Evolutionary conservation across 2,888 invertebrate genomes (phyloP).

Genomic region (Archips crataeganus): DNA sequence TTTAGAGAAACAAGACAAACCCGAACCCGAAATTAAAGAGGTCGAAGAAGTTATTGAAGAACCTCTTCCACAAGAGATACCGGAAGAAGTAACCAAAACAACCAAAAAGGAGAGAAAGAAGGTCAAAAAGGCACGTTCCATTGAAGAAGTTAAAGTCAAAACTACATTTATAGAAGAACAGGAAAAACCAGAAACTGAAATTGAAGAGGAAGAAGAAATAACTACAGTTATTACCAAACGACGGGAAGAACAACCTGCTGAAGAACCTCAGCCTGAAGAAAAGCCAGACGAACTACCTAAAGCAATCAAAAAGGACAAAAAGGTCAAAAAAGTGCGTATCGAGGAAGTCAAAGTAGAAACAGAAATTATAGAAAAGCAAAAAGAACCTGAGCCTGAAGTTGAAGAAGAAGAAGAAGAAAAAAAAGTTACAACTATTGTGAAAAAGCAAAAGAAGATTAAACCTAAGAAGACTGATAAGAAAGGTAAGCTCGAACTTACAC

Average conservation of each 20-base stretch:
- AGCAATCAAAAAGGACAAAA: not conserved
- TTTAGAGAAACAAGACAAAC: conserved; percentile 56
- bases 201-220: not conserved
- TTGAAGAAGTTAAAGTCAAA: conserved; percentile 7
- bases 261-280: conserved; percentile 3
- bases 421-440: conserved; percentile 42
- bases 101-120: conserved; percentile 6
- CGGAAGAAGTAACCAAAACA: not conserved
- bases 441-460: conserved; percentile 23
- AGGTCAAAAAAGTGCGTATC: conserved; percentile 10
- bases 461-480: conserved; percentile 55
- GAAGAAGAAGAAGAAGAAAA: conserved; percentile 20
- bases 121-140: conserved; percentile 8
- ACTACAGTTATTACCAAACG: conserved; percentile 9
- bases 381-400: not conserved
- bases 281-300: not conserved
- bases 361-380: not conserved
- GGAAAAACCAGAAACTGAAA: conserved; percentile 5
- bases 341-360: conserved; percentile 11
- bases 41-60: not conserved
- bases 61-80: conserved; percentile 1
- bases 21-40: not conserved
- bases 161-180: not conserved
- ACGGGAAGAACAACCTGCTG: not conserved
- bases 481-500: conserved; percentile 53